Evolutionary conservation across 2,797 vertebrate genomes (phyloP), one percentile per base, ranked within the genome.

Genomic region (Phrynocephalus guinanensis): DNA sequence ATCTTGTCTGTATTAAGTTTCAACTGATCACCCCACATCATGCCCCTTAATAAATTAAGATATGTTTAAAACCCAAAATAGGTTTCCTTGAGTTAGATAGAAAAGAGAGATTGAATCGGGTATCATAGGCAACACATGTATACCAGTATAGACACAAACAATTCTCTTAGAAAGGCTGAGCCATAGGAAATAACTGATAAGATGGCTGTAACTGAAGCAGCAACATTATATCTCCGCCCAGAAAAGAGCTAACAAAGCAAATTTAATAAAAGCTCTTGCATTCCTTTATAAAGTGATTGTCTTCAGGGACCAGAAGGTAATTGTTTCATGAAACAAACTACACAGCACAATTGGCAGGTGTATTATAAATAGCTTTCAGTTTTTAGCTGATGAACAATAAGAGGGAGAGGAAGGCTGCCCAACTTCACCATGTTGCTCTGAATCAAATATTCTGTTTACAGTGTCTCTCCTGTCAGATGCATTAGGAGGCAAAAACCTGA

Each of bases 321-420:
- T 81, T 18, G 22, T 75, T 80, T 30, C 71, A 30, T 84, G 33
- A 75, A 79, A 88, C 68, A 84, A 84, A 80, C 73, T 71, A 60
- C 10, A 52, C 22, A 22, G 68, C 67, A 73, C 33, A 66, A 63
- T 63, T 88, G 38, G 52, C 67, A 71, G 22, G 38, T 84, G 52
- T 79, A 80, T 88, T 79, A 78, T 52, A 86, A 84, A 79, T 26
- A 63, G 38, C 7, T 79, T 88, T 88, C 81, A 70, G 56, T 88
- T 85, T 67, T 63, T 67, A 82, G 78, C 38, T 26, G 44, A 38
- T 80, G 44, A 80, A 80, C 26, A 73, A 80, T 80, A 52, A 38
- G 44, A 44, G 13, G 73, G 33, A 83, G 13, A 66, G 38, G 52
- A 80, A 73, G 52, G 15, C 77, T 84, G 78, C n/a, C 48, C 73